Evolutionary conservation across 2,113 vertebrate genomes (phyloP).

Genomic region (Ictalurus punctatus): DNA sequence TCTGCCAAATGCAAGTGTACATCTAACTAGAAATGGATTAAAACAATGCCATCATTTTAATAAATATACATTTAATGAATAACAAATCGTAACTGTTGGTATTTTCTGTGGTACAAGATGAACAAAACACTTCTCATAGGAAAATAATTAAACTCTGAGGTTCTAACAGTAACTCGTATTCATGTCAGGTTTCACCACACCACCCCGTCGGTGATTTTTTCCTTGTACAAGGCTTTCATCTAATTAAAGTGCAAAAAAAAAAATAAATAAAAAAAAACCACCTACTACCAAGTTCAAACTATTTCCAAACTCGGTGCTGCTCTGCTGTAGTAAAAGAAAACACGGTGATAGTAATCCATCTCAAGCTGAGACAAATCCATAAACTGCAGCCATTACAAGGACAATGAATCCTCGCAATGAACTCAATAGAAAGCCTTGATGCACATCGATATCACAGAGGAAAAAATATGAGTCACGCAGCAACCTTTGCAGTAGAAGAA

Average conservation of each 20-base stretch:
- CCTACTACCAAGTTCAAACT: background rate
- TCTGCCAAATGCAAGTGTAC: background rate
- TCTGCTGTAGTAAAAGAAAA: slow-evolving; percentile 15
- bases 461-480: background rate
- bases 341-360: slow-evolving; percentile 29
- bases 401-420: slow-evolving; percentile 34
- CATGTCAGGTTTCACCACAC: background rate
- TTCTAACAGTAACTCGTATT: background rate
- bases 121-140: background rate
- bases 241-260: slow-evolving; percentile 23
- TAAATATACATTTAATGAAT: background rate
- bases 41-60: too few species aligned
- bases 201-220: background rate
- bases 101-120: background rate
- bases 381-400: slow-evolving; percentile 27
- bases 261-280: too few species aligned
- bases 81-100: background rate
- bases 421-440: slow-evolving; percentile 42
- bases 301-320: background rate
- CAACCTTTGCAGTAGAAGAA: slow-evolving; percentile 32
- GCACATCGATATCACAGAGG: slow-evolving; percentile 34
- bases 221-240: background rate
- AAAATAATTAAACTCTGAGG: background rate
- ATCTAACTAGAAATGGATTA: background rate
- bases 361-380: slow-evolving; percentile 43